Percentiles rank a stretch among this genome's conserved stretches.
Evolutionary conservation across 2,797 vertebrate species (phyloP).

Genomic region (Chelon auratus): DNA sequence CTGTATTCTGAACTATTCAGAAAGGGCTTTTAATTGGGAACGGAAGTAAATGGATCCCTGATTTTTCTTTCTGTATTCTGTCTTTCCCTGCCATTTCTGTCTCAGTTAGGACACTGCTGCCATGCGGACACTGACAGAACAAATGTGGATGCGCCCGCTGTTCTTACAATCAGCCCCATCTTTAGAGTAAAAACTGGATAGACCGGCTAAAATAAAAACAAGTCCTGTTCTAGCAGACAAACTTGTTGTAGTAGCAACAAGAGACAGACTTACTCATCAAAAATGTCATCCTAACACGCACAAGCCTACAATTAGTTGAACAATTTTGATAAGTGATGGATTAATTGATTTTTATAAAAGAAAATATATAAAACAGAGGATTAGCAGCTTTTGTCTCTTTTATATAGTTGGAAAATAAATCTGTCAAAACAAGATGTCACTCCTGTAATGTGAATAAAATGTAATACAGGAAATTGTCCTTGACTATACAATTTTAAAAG

Average conservation of each 20-base stretch:
- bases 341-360: too few relatives aligned
- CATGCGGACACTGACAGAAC: conserved; percentile 45
- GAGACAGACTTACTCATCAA: too few relatives aligned
- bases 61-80: conserved; percentile 21
- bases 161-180: conserved; percentile 26
- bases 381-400: not conserved
- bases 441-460: too few relatives aligned
- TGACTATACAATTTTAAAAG: not conserved
- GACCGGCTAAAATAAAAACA: conserved; percentile 40
- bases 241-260: too few relatives aligned
- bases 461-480: not conserved
- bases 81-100: conserved; percentile 11
- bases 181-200: conserved; percentile 34
- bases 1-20: conserved; percentile 8
- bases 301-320: not conserved
- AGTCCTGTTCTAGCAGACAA: too few relatives aligned
- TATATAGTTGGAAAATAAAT: not conserved
- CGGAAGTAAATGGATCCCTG: not conserved
- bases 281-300: too few relatives aligned
- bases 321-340: not conserved
- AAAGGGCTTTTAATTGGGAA: not conserved
- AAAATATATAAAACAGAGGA: not conserved
- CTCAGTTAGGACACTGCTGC: conserved; percentile 33
- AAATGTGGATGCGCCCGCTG: conserved; percentile 58
- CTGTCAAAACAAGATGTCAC: not conserved